These are phyloP conservation scores for Erebia ligea DNA, from an alignment of 2,888 invertebrate genomes.

Conservation along the genomic window DNA sequence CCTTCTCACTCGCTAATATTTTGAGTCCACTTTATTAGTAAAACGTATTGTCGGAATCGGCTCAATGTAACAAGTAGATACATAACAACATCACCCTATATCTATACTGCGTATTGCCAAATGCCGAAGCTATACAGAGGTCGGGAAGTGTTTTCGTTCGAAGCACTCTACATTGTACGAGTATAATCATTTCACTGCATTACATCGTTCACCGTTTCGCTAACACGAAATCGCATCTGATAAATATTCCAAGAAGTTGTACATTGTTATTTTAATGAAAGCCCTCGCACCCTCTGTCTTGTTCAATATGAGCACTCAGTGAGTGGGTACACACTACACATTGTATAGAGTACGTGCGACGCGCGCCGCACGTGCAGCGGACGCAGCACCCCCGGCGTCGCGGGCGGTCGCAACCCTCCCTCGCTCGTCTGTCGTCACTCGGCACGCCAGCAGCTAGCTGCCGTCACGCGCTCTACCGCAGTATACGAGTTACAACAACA, in stretches of 20 bases:
- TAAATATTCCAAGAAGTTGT: not conserved
- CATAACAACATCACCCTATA: not conserved
- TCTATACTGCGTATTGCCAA: not conserved
- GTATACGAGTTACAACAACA: not conserved
- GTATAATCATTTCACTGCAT: not conserved
- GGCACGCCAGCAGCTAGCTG: not conserved
- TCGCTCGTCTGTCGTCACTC: not conserved
- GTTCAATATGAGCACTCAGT: not conserved
- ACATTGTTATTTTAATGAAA: not conserved
- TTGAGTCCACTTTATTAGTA: not conserved
- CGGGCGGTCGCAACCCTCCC: not conserved
- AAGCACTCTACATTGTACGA: not conserved
- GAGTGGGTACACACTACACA: not conserved
- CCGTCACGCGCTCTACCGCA: not conserved
- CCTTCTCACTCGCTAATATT: too few species aligned
- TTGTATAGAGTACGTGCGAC: not conserved
- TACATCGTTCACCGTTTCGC: not conserved
- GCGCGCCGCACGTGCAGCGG: not conserved
- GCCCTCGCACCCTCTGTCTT: not conserved
- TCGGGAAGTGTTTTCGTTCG: conserved; percentile 1
- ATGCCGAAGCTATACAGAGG: not conserved
- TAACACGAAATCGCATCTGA: not conserved
- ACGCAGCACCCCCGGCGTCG: not conserved
- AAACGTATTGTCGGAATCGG: not conserved
- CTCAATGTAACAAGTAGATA: too few species aligned